Conservation (phyloP, 1,140 invertebrate species). For the Lepeophtheirus salmonis region DNA sequence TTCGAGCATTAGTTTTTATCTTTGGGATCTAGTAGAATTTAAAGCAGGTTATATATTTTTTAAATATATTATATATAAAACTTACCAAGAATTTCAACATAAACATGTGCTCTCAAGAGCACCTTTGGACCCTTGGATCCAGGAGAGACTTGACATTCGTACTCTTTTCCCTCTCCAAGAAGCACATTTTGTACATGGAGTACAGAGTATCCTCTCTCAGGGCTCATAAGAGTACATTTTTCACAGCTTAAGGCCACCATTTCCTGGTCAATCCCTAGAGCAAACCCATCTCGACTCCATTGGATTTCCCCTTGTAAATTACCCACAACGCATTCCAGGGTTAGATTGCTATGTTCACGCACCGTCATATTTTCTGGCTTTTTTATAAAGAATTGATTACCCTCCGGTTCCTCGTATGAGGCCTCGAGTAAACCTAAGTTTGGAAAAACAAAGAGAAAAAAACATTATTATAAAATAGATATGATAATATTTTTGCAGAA, state of each 20-base stretch:
- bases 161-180: slow-evolving; percentile 2
- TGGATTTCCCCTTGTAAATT: slow-evolving; percentile 2
- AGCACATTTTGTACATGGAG: not conserved
- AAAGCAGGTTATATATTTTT: no score
- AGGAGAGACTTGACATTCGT: slow-evolving; percentile 3
- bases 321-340: slow-evolving; percentile 7
- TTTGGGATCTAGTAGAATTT: no score
- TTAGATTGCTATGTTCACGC: not conserved
- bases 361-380: slow-evolving; percentile 7
- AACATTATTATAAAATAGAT: not conserved
- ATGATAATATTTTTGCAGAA: no score
- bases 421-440: not conserved
- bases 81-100: slow-evolving; percentile 5
- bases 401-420: not conserved
- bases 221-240: not conserved
- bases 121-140: slow-evolving; percentile 4
- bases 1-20: no score
- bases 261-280: not conserved
- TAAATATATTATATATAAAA: no score
- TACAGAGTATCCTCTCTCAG: not conserved
- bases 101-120: not conserved
- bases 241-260: not conserved
- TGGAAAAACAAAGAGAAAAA: no score
- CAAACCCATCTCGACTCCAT: slow-evolving; percentile 6
- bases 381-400: slow-evolving; percentile 9